Evolutionary conservation across 2,888 invertebrate species (phyloP), one percentile per base, ranked within the genome.

Genomic region (Rhodophaea formosa): DNA sequence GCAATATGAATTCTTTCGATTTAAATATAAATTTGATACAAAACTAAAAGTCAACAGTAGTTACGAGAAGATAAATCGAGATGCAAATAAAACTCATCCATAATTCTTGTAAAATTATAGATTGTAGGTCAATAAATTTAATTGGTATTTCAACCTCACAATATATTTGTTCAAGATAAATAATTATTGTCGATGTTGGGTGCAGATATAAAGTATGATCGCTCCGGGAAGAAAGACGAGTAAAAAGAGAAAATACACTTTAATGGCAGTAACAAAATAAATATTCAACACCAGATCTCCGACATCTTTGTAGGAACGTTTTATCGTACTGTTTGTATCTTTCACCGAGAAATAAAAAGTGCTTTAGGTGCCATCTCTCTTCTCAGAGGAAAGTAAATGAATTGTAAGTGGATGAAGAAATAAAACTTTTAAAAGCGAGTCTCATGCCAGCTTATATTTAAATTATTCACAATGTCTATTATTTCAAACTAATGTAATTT

Each of bases 151-250:
- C 51, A 35, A 16, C 39, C 35, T 51, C 35, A 51, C 51, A 51
- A 51, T 17, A 51, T 51, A 39, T 51, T 51, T 51, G 51, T 51
- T 51, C 51, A 51, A 51, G 51, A 51, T 51, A 51, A 51, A 51
- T 51, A 51, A 51, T 51, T 32, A 51, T 12, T 51, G 35, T 51
- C 39, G 51, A 51, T 51, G 51, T 8, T 14, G 35, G 51, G 51
- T 51, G 39, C 15, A 51, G 51, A 51, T 51, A 51, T 51, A 30
- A 51, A 39, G 51, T 17, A 51, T 51, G 51, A 35, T 51, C 51
- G 51, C 51, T 51, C n/a, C 35, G 51, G 51, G 51, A 39, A 8
- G 47, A 51, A 15, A 51, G 12, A 51, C 8, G 51, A 51, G 51
- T 51, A 51, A 51, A 51, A 51, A 51, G 35, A 51, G 35, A 51